Base-by-base conservation (phyloP, 2,797 vertebrate genomes). In the Eidolon dupreanum region DNA sequence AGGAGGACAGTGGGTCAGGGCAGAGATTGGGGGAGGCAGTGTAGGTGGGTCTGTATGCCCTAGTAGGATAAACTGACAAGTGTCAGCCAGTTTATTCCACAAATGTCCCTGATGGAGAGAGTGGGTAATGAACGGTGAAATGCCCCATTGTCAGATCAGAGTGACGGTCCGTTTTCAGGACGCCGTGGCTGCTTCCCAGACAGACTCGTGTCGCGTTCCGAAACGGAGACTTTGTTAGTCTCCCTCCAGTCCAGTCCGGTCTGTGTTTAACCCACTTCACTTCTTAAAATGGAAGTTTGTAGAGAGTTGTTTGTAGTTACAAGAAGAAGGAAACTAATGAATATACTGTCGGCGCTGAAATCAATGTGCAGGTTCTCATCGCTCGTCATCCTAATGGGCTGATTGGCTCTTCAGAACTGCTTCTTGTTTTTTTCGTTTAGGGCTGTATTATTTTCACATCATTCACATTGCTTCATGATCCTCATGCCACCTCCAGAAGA, bases 391-490 rank as follows among this genome's bases (percentile, higher is more conserved):
- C 38, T 92, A 57, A 73, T 24, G 28, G 61, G 28, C 85, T 93
- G 73, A 88, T 49, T 73, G 84, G 22, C 49, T 93, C n/a, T 95
- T 94, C 77, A 97, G 78, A 93, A n/a, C 19, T 46, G 59, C 84
- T 79, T 6, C 0, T 93, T 68, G 43, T 46, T 94, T 98, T 98
- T 97, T 97, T 87, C 81, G 78, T 93, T 94, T 49, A 61, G 75
- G 90, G 93, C 49, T 2, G 0, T 87, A 59, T 94, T 90, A 91
- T 95, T 96, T 95, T 28, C 36, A n/a, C 84, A 83, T 87, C 65
- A 92, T 33, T 95, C 63, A 94, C 43, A 65, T 24, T 17, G 46
- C 71, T 95, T 75, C 31, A 17, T 53, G 92, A 89, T 22, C 3
- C 0, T 41, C 77, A 4, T 1, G 0, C 41, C n/a, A n/a, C 92